A percentile compares a stretch with the other conserved stretches of the same genome.
These are phyloP conservation scores for Euzophera pinguis DNA, from an alignment of 2,888 invertebrate species.

Conservation along the genomic window DNA sequence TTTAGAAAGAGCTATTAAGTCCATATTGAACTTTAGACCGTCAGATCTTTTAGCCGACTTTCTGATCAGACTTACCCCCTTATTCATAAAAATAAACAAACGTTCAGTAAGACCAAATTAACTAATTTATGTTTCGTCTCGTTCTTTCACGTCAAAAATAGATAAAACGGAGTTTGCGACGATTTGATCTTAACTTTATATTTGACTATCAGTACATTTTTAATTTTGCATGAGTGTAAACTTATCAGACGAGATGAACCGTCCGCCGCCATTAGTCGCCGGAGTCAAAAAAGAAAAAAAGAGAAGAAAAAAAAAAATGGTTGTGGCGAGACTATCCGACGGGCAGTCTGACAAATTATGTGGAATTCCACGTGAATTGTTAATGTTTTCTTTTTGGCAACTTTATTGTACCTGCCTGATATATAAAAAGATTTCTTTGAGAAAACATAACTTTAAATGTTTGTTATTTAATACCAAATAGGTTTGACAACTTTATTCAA, in stretches of 20 bases:
- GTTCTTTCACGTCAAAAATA: no score
- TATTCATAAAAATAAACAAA: no score
- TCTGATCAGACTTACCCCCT: no score
- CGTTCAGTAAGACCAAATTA: no score
- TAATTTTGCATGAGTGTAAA: neutral
- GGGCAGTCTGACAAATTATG: constrained; percentile 44
- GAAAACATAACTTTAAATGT: no score
- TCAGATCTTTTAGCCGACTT: no score
- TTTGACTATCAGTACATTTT: neutral
- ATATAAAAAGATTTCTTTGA: neutral
- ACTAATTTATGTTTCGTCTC: no score
- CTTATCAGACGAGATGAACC: constrained; percentile 16
- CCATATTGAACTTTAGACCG: no score
- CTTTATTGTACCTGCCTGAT: neutral
- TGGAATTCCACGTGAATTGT: constrained; percentile 30
- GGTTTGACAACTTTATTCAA: no score
- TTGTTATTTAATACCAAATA: no score
- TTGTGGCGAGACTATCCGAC: constrained; percentile 27
- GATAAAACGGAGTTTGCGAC: no score
- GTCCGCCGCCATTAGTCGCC: constrained; percentile 32
- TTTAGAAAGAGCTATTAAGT: no score
- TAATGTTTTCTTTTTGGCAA: constrained; percentile 19
- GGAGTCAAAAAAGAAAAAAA: constrained; percentile 33
- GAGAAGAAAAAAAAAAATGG: constrained; percentile 36
- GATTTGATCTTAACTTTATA: neutral